Evolutionary conservation across 2,797 vertebrate species (phyloP), one percentile per base, ranked within the genome.

Genomic region (Cryptoblepharus egeriae): DNA sequence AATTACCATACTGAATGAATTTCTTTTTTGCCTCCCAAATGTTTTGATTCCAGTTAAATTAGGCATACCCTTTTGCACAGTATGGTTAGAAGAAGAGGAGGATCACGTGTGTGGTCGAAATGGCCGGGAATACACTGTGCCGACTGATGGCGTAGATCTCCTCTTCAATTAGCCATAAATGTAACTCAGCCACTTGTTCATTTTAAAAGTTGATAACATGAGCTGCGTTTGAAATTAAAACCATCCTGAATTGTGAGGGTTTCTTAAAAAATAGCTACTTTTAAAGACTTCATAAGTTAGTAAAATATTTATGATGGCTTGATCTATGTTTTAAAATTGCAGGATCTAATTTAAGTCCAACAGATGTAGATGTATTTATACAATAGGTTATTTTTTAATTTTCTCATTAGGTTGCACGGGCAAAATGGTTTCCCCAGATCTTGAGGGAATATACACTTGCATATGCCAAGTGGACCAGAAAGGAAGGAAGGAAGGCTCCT

Each of bases 341-440:
- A 84, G n/a, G 69, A 79, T 80, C 80, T 72, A 65, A 75, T 75
- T 86, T 82, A 58, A 85, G 55, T 82, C 82, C 28, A 42, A 4
- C 75, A 18, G 42, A 71, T 84, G 11, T 65, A 79, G 16, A 13
- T 79, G 82, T 85, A 74, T 16, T 84, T 83, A 30, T 45, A 82
- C 58, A 75, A 65, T 58, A 39, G 61, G 71, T 52, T 69, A 35
- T 75, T 79, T 73, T 79, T 73, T 7, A 65, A n/a, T 42, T 2
- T 35, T 77, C 32, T 81, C 13, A 64, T 64, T 85, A 58, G 6
- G 28, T 61, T 76, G 39, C 39, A 76, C 13, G 81, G 73, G 55
- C 35, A 81, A 35, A 76, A 76, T 49, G 28, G 42, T 57, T 71
- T 81, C 49, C 49, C 75, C 77, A 79, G 5, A 80, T 13, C 49